A percentile compares a stretch with the other conserved stretches of the same genome.
Evolutionary conservation across 2,113 vertebrate species (phyloP).

Genomic region (Podarcis cretensis): DNA sequence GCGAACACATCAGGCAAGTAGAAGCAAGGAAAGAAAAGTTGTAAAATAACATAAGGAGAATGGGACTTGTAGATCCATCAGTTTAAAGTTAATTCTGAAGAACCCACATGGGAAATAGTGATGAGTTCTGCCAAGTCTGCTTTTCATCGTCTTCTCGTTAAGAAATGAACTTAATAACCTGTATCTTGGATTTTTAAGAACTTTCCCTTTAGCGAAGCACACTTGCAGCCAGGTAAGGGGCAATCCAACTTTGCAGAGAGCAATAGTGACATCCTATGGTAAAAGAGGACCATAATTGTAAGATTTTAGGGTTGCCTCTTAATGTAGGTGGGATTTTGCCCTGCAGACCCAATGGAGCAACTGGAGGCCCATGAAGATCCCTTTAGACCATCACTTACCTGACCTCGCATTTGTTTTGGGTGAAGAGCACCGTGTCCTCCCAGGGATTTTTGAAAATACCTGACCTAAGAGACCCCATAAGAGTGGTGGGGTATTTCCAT

Average conservation of each 20-base stretch:
- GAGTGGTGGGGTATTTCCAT: neutral
- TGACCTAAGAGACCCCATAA: too few species aligned
- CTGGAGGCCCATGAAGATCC: neutral
- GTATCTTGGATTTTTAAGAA: neutral
- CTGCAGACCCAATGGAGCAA: neutral
- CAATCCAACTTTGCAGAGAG: constrained; percentile 20
- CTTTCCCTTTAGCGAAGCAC: neutral
- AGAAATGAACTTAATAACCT: neutral
- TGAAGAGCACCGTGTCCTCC: neutral
- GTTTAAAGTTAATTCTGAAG: neutral
- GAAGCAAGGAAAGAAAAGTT: neutral
- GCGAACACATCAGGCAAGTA: neutral
- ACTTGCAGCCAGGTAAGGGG: rapidly evolving
- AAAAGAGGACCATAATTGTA: constrained; percentile 14
- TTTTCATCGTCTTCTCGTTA: neutral
- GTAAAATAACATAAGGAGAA: neutral
- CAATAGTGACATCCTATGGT: constrained; percentile 73
- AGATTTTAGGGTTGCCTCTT: neutral
- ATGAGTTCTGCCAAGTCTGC: neutral
- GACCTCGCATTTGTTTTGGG: neutral
- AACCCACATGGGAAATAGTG: neutral
- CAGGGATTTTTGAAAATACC: neutral
- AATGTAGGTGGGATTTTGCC: neutral
- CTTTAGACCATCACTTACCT: neutral
- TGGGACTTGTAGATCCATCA: neutral